Conservation (phyloP, 2,113 vertebrate genomes). For the Clarias batrachus region DNA sequence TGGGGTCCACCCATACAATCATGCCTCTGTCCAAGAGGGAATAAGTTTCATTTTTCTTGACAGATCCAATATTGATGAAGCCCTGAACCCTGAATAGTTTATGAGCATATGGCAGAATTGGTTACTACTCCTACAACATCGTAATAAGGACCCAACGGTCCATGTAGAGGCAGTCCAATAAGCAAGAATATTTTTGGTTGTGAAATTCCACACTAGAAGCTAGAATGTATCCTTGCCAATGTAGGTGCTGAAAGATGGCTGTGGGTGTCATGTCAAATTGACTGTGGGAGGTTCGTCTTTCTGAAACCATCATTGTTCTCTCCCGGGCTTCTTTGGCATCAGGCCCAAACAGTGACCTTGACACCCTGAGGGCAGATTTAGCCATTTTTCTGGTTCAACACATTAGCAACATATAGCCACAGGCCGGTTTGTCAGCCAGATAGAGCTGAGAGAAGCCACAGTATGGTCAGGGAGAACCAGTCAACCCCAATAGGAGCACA, state of each 20-base stretch:
- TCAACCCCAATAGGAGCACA: neutral
- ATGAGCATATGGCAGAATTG: neutral
- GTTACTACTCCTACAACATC: neutral
- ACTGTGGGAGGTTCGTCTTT: neutral
- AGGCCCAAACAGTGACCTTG: neutral
- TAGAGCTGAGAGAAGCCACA: neutral
- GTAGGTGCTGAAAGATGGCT: neutral
- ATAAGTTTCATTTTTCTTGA: neutral
- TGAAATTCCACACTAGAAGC: neutral
- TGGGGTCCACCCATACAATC: neutral
- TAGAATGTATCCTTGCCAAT: neutral
- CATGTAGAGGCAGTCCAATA: neutral
- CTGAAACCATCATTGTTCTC: neutral
- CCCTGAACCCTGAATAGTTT: neutral
- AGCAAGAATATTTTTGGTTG: neutral
- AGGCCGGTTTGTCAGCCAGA: too few relatives aligned
- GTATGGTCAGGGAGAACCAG: neutral
- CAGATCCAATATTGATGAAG: neutral
- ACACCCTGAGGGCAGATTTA: neutral
- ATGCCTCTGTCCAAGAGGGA: neutral
- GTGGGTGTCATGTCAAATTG: neutral
- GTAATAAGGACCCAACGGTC: neutral
- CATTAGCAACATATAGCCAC: neutral
- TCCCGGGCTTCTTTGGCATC: conserved; percentile 1
- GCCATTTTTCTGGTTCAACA: neutral